These are phyloP conservation scores for Limnothrissa miodon DNA, from an alignment of 2,113 vertebrate genomes.

Conservation along the genomic window DNA sequence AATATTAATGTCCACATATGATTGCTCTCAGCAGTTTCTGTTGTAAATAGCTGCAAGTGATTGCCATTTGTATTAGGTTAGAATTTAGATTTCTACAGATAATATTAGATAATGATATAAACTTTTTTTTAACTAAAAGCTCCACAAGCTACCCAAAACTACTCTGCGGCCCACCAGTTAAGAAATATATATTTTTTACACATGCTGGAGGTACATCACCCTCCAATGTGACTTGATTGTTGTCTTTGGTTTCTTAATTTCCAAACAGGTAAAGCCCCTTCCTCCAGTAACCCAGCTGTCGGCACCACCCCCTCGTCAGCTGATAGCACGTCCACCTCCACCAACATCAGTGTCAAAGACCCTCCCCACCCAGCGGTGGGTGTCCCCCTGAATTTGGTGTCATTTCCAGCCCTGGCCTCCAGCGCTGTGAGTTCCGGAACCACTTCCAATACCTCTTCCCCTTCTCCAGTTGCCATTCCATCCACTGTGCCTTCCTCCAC, in stretches of 20 bases:
- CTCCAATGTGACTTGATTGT: constrained; percentile 1
- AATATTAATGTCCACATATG: no score
- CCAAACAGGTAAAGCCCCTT: constrained; percentile 76
- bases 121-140: no score
- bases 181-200: no score
- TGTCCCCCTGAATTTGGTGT: constrained; percentile 62
- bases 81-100: no score
- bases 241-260: background rate
- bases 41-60: no score
- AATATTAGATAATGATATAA: no score
- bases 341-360: constrained; percentile 71
- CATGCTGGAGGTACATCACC: background rate
- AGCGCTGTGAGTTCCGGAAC: constrained; percentile 35
- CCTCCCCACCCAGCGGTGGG: constrained; percentile 73
- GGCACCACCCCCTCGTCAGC: constrained; percentile 64
- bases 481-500: constrained; percentile 63
- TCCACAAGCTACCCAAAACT: no score
- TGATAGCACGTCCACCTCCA: constrained; percentile 57
- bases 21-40: no score
- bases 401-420: constrained; percentile 60
- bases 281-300: constrained; percentile 63
- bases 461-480: constrained; percentile 21
- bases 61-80: no score
- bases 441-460: constrained; percentile 52
- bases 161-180: no score